These are phyloP conservation scores for Sakesphorus luctuosus DNA, from an alignment of 2,113 vertebrate species.

Conservation along the genomic window DNA sequence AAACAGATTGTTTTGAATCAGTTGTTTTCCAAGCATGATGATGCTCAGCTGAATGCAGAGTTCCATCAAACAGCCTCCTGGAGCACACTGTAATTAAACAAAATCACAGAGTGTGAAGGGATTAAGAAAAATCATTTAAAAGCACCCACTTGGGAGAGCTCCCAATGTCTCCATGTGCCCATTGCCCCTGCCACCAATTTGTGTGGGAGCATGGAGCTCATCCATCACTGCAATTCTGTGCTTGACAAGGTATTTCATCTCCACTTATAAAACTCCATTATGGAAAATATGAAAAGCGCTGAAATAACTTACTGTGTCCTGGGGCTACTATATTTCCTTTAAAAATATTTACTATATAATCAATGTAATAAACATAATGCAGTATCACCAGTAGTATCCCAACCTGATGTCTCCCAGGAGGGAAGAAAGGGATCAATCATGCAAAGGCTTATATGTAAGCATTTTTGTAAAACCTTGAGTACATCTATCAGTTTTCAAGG, in stretches of 20 bases:
- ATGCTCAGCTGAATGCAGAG: constrained; percentile 97
- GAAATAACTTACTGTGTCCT: not conserved
- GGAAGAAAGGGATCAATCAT: not conserved
- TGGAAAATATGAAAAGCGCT: not conserved
- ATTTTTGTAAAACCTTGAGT: not conserved
- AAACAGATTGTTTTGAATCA: constrained; percentile 98
- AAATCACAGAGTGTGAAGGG: not conserved
- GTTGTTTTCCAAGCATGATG: constrained; percentile 98
- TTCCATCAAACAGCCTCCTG: constrained; percentile 96
- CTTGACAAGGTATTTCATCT: not conserved
- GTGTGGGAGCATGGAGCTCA: not conserved
- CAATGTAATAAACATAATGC: constrained; percentile 62
- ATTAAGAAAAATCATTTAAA: not conserved
- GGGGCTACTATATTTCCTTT: not conserved
- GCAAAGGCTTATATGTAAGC: not conserved
- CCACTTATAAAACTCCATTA: constrained; percentile 9
- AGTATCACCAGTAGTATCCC: not conserved
- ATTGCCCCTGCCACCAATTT: not conserved
- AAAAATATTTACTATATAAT: constrained; percentile 51
- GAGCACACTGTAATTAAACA: constrained; percentile 86
- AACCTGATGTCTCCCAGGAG: not conserved
- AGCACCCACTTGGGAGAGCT: not conserved
- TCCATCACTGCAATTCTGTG: not conserved
- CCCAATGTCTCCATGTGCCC: not conserved
- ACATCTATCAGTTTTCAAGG: not conserved